phyloP scores from a whole-genome alignment of 2,888 invertebrate species.

The Epicampocera succincta region DNA sequence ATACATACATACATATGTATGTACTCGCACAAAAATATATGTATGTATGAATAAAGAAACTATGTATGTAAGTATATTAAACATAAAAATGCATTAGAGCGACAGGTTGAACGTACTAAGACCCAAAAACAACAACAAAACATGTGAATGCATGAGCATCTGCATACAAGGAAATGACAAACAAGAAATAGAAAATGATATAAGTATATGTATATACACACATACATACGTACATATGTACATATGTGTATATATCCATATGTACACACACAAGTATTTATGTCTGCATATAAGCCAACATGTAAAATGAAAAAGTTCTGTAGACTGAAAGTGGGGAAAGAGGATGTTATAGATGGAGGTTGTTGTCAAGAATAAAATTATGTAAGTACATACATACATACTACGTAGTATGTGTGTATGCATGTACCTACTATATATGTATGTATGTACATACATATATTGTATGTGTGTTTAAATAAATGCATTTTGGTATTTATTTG shows the following conservation, averaged over 20 bases:
- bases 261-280: too few species aligned
- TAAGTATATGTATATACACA: too few species aligned
- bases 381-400: background rate
- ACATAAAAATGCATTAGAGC: constrained; percentile 65
- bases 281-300: too few species aligned
- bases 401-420: too few species aligned
- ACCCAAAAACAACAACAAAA: constrained; percentile 48
- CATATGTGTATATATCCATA: too few species aligned
- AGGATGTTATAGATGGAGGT: constrained; percentile 50
- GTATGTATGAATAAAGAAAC: constrained; percentile 9
- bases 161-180: constrained; percentile 56
- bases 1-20: constrained; percentile 27
- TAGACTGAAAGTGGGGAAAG: constrained; percentile 3
- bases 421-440: too few species aligned
- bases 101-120: constrained; percentile 70
- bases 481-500: too few species aligned
- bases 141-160: constrained; percentile 27
- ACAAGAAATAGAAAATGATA: constrained; percentile 29
- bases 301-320: background rate
- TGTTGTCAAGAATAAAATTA: constrained; percentile 60
- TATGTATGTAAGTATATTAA: constrained; percentile 62
- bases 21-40: constrained; percentile 24
- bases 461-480: too few species aligned
- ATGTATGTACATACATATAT: too few species aligned
- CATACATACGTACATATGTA: too few species aligned